These are phyloP conservation scores for Dorcus parallelipipedus DNA, from an alignment of 2,888 invertebrate genomes.

Conservation along the genomic window DNA sequence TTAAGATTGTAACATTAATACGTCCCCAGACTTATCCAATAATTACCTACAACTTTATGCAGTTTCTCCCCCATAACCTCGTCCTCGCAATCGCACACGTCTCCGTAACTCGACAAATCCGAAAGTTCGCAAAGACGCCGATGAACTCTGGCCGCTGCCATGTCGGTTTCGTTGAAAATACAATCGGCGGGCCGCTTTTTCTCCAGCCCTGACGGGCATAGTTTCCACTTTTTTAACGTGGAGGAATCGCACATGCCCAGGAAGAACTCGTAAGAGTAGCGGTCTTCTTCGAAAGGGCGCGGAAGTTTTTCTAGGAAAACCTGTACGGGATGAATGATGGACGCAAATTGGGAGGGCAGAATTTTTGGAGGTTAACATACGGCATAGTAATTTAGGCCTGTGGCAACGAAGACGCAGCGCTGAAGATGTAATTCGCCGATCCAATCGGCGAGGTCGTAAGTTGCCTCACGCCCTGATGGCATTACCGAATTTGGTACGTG, in stretches of 20 bases:
- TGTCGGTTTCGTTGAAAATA: conserved; percentile 39
- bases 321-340: conserved; percentile 23
- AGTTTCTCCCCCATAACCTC: conserved; percentile 38
- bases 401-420: conserved; percentile 49
- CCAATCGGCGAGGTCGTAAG: conserved; percentile 46
- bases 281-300: conserved; percentile 21
- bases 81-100: conserved; percentile 37
- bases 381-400: conserved; percentile 49
- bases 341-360: background rate
- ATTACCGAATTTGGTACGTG: conserved; percentile 31
- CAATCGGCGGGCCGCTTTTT: conserved; percentile 38
- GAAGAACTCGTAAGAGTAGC: conserved; percentile 41
- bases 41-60: conserved; percentile 42
- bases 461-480: conserved; percentile 29
- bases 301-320: conserved; percentile 41
- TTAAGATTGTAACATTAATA: background rate
- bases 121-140: conserved; percentile 49
- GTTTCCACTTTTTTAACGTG: conserved; percentile 45
- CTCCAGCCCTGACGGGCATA: conserved; percentile 43
- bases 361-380: conserved; percentile 33
- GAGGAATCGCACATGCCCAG: conserved; percentile 47
- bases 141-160: conserved; percentile 43
- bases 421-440: conserved; percentile 46
- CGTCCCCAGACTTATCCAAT: background rate
- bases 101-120: conserved; percentile 34